Base-by-base conservation (phyloP, 23 tunicate species). In the Halocynthia aurantium region DNA sequence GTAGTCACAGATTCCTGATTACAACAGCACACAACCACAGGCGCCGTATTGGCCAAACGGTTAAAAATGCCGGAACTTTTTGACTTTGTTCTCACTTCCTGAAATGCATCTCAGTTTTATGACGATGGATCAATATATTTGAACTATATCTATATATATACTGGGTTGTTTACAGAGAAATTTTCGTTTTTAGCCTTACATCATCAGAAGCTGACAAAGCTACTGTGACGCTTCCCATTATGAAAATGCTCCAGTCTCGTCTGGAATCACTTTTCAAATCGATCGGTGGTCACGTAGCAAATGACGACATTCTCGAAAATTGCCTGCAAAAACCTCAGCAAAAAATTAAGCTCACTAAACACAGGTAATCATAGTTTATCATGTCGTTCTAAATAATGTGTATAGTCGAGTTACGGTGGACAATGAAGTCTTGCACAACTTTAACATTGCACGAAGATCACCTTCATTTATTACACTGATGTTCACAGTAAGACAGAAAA, bases 241-340 rank as follows among this genome's bases (percentile, higher is more conserved):
- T 74, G 17, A 8, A 19, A 13, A 13, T 74, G 50, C 40, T 74
- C 8, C 56, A 54, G 64, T 5, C 78, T 54, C 78, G 56, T 54
- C 4, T 18, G n/a, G 64, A 74, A 56, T 52, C 78, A 18, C 19
- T 74, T 19, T 74, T 74, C 63, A 54, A 54, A 74, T n/a, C 60
- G 17, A 50, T 74, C 57, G 78, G 78, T 12, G 78, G 78, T 9
- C 21, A 49, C 0, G 56, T 74, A 13, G 64, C 62, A 52, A 62
- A 52, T 8, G 60, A 19, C 8, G 78, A 4, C 44, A 31, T 31
- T 1, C 44, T 31, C 44, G 44, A 31, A 31, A 31, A 31, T 31
- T 31, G 44, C 44, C 4, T 31, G 44, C 44, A 0, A 31, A 31
- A 31, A 31, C 44, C 44, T 31, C 44, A 0, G 44, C 44, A 31